A percentile compares a stretch with the other conserved stretches of the same genome.
Conservation (phyloP, 2,888 invertebrate genomes). For the Heliconius erato region DNA sequence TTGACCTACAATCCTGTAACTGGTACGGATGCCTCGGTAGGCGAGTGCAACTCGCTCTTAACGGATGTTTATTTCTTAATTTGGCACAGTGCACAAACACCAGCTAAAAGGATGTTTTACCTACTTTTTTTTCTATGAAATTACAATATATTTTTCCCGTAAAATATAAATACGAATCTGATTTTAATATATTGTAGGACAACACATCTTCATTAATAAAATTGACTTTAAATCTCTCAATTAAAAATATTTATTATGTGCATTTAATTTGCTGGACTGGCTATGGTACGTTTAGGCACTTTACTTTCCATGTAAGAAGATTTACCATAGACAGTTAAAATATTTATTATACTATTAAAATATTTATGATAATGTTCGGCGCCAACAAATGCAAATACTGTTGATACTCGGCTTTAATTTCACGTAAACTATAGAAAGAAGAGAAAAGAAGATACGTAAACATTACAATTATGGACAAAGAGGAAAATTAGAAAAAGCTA, state of each 20-base stretch:
- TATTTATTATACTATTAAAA: not conserved
- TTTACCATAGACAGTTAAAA: slow-evolving; percentile 14
- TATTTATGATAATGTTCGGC: not conserved
- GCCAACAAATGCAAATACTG: not conserved
- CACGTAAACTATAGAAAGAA: not conserved
- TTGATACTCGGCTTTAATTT: not conserved
- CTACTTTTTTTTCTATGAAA: not conserved
- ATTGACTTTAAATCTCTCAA: not conserved
- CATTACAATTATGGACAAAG: too few relatives aligned
- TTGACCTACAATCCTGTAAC: too few relatives aligned
- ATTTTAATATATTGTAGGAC: not conserved
- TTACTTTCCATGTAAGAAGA: slow-evolving; percentile 9
- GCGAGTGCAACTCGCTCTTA: too few relatives aligned
- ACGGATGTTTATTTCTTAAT: not conserved
- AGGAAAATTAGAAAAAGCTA: too few relatives aligned
- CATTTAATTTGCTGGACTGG: slow-evolving; percentile 1
- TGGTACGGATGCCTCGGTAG: too few relatives aligned
- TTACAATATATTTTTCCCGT: not conserved
- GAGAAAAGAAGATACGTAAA: too few relatives aligned
- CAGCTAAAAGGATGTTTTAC: not conserved
- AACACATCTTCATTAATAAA: not conserved
- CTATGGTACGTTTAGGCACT: not conserved
- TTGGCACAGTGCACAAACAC: not conserved
- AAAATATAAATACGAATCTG: not conserved
- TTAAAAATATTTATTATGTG: not conserved